Conservation (phyloP, 2,888 invertebrate genomes). For the Oligia strigilis region DNA sequence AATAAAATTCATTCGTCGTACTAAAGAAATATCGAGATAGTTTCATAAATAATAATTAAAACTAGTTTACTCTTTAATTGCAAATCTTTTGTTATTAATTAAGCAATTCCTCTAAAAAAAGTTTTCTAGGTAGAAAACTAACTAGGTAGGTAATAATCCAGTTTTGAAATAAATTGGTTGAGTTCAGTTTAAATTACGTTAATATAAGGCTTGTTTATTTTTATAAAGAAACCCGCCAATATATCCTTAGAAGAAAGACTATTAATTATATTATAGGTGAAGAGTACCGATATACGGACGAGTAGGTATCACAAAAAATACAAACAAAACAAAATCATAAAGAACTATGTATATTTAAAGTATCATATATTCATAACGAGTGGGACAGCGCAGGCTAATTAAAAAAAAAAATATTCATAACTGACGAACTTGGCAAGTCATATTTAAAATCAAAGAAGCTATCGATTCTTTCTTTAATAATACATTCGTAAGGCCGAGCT, state of each 20-base stretch:
- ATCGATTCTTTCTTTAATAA: slow-evolving; percentile 62
- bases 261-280: not conserved
- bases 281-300: not conserved
- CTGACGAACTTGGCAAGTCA: slow-evolving; percentile 18
- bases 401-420: not conserved
- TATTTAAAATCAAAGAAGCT: slow-evolving; percentile 28
- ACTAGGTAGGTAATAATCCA: not conserved
- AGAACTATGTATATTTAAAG: not conserved
- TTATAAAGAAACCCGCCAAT: not conserved
- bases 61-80: too few species aligned
- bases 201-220: not conserved
- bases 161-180: not conserved
- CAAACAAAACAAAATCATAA: not conserved
- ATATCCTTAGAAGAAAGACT: not conserved
- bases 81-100: not conserved
- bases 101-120: not conserved
- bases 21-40: not conserved
- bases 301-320: not conserved
- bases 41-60: not conserved
- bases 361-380: not conserved
- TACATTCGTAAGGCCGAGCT: slow-evolving; percentile 54
- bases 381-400: too few species aligned
- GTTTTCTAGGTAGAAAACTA: not conserved
- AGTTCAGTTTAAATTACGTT: not conserved
- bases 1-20: not conserved